Evolutionary conservation across 2,113 vertebrate genomes (phyloP), one percentile per base, ranked within the genome.

Genomic region (Columba janthina): DNA sequence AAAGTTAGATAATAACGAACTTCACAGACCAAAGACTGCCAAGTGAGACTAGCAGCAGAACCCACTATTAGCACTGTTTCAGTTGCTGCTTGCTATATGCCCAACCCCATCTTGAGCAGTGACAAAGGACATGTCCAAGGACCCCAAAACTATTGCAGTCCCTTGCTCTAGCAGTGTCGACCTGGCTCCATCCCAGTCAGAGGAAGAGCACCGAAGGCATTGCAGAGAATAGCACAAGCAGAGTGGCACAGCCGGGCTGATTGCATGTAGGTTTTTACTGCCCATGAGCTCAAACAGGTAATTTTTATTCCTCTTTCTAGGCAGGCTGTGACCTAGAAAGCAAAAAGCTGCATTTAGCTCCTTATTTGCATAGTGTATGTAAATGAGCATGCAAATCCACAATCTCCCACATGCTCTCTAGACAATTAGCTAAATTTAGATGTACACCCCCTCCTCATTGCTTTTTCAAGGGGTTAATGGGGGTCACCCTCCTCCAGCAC

Each of bases 291-390:
- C 25, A 61, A 74, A 93, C 69, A 48, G 36, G 46, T 71, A 9
- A 60, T 84, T 94, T 93, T 90, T 87, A 65, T 65, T 78, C 72
- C 42, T 95, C 16, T 93, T 36, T 60, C 44, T 84, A 89, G 65
- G 73, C 80, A 81, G 51, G 11, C 73, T 90, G n/a, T 86, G 94
- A 96, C 92, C 96, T 91, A 93, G 88, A 94, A 96, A 94, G 80
- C 53, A 87, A 84, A 96, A 92, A 80, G 15, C 89, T 75, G 84
- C 36, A 24, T 95, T 90, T 94, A 29, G 9, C 53, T 88, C 54
- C 44, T 85, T 58, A 87, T 95, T 93, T 93, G 80, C 88, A 71
- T 42, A 38, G 64, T 8, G 20, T 51, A 32, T 91, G 78, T 32
- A 92, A 94, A 95, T 46, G n/a, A 76, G 62, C 62, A 69, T 69